A percentile compares a stretch with the other conserved stretches of the same genome.
These are phyloP conservation scores for Yponomeuta sedellus DNA, from an alignment of 2,888 invertebrate genomes.

Conservation along the genomic window DNA sequence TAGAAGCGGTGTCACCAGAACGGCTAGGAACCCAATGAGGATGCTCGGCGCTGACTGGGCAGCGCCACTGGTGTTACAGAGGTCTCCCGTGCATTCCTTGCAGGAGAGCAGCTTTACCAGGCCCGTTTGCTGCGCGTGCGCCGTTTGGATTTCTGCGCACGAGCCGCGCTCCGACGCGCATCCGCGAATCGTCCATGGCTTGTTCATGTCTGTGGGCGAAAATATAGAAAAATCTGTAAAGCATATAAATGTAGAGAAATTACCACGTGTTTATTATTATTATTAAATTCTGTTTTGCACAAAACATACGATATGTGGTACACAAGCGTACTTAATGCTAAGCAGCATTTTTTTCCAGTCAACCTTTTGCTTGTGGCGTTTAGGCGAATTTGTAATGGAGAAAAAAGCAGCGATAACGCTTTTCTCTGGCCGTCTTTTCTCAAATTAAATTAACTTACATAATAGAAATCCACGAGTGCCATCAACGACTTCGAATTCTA, in stretches of 20 bases:
- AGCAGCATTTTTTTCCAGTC: no score
- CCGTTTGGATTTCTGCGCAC: conserved; percentile 44
- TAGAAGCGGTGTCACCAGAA: conserved; percentile 44
- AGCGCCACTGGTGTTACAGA: conserved; percentile 43
- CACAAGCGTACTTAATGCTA: no score
- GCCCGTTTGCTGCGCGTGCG: conserved; percentile 32
- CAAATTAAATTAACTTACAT: not conserved
- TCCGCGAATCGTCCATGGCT: conserved; percentile 47
- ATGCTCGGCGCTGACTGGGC: conserved; percentile 34
- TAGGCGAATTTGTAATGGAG: no score
- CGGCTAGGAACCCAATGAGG: conserved; percentile 36
- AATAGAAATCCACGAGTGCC: no score
- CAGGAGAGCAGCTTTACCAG: conserved; percentile 42
- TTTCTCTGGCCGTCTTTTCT: not conserved
- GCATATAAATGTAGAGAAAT: no score
- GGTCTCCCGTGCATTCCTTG: conserved; percentile 49
- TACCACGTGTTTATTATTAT: no score
- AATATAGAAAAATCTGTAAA: no score
- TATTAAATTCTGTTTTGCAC: no score
- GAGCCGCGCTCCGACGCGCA: conserved; percentile 53
- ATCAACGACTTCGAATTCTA: no score
- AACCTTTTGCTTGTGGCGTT: no score
- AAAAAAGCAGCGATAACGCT: no score
- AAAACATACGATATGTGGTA: no score
- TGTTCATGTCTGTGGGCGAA: conserved; percentile 40